Evolutionary conservation across 2,888 invertebrate genomes (phyloP).

Genomic region (Acanthosepion esculentum): DNA sequence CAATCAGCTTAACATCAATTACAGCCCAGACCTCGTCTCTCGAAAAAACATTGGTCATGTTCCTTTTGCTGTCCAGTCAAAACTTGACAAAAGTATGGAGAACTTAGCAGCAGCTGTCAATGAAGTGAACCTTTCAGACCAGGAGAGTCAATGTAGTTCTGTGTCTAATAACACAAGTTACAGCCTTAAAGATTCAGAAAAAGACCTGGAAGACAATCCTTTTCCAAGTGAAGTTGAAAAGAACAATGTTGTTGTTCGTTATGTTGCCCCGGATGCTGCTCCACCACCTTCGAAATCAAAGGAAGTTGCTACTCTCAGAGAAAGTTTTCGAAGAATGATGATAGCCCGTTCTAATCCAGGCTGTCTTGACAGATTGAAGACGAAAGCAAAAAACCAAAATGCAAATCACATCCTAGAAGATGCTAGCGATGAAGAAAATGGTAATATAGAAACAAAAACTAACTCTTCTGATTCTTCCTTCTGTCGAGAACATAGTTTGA

Average conservation of each 20-base stretch:
- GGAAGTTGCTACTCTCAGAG: slow-evolving; percentile 66
- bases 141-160: slow-evolving; percentile 38
- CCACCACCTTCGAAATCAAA: slow-evolving; percentile 68
- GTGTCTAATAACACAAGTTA: slow-evolving; percentile 48
- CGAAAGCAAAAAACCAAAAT: neutral
- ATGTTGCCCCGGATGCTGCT: slow-evolving; percentile 67
- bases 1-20: slow-evolving; percentile 55
- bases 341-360: slow-evolving; percentile 64
- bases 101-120: slow-evolving; percentile 60
- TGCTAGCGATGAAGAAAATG: neutral
- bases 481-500: neutral
- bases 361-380: slow-evolving; percentile 37
- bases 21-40: slow-evolving; percentile 78
- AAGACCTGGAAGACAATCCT: slow-evolving; percentile 59
- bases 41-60: slow-evolving; percentile 78
- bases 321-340: slow-evolving; percentile 69
- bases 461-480: neutral
- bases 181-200: slow-evolving; percentile 40
- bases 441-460: no score
- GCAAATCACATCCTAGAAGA: slow-evolving; percentile 6
- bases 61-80: slow-evolving; percentile 59
- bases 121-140: slow-evolving; percentile 51
- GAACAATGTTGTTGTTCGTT: slow-evolving; percentile 65
- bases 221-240: slow-evolving; percentile 66
- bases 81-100: slow-evolving; percentile 62